Evolutionary conservation across 2,888 invertebrate species (phyloP).

Genomic region (Dascillus cervinus): DNA sequence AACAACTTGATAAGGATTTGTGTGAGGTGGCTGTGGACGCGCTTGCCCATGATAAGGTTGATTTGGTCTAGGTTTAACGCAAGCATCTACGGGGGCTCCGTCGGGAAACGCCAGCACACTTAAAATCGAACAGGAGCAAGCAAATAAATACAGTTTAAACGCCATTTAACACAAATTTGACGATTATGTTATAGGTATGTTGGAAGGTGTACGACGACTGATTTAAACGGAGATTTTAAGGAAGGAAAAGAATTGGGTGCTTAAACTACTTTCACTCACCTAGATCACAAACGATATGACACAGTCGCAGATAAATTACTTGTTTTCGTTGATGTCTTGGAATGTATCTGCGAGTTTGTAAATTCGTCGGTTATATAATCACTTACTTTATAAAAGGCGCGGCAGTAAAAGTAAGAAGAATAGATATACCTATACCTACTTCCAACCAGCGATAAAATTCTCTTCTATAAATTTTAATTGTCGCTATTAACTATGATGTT

Average conservation of each 20-base stretch:
- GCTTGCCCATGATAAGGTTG: constrained; percentile 72
- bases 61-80: constrained; percentile 67
- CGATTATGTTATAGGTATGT: neutral
- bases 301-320: neutral
- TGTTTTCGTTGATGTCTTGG: too few species aligned
- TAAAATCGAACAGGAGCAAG: neutral
- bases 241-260: constrained; percentile 12
- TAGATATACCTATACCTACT: too few species aligned
- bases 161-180: too few species aligned
- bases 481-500: too few species aligned
- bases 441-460: too few species aligned
- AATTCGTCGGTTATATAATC: too few species aligned
- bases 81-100: constrained; percentile 73
- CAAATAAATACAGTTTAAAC: constrained; percentile 4
- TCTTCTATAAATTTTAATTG: too few species aligned
- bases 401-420: too few species aligned
- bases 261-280: constrained; percentile 18
- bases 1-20: constrained; percentile 59
- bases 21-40: constrained; percentile 54
- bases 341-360: too few species aligned
- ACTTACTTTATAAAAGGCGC: too few species aligned
- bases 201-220: constrained; percentile 10
- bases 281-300: constrained; percentile 12
- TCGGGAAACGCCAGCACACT: constrained; percentile 56
- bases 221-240: constrained; percentile 14